Conservation (phyloP, 2,888 invertebrate genomes). For the Isotomurus palustris region DNA sequence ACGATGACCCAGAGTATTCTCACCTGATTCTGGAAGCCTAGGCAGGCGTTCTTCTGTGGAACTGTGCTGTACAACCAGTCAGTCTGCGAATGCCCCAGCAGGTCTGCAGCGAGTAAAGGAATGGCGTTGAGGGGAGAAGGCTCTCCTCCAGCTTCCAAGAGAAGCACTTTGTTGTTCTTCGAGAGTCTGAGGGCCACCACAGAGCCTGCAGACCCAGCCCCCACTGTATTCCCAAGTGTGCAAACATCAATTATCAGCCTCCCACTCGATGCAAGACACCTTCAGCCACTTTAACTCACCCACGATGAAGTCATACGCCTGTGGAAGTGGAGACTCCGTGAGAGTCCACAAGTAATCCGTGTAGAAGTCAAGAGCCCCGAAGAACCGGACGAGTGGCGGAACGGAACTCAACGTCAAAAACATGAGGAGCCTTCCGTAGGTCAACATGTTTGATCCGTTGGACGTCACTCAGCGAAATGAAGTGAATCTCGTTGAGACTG, state of each 20-base stretch:
- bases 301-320: constrained; percentile 15
- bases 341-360: constrained; percentile 1
- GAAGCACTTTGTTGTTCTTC: constrained; percentile 19
- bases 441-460: too few species aligned
- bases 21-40: constrained; percentile 15
- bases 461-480: too few species aligned
- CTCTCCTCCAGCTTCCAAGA: constrained; percentile 23
- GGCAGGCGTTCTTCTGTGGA: constrained; percentile 19
- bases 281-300: not conserved
- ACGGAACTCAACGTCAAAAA: not conserved
- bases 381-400: constrained; percentile 4
- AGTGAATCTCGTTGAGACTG: too few species aligned
- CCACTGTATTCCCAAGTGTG: constrained; percentile 15
- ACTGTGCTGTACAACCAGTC: constrained; percentile 23
- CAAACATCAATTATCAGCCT: not conserved
- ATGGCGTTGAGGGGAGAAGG: constrained; percentile 40
- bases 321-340: not conserved
- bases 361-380: not conserved
- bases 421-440: constrained; percentile 2
- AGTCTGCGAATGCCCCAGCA: constrained; percentile 14
- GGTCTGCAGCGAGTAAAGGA: constrained; percentile 15
- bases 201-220: constrained; percentile 17
- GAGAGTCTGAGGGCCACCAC: constrained; percentile 23
- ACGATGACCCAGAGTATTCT: not conserved
- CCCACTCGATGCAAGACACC: too few species aligned